Conservation (phyloP, 2,888 invertebrate genomes). For the Caenorhabditis imperialis region DNA sequence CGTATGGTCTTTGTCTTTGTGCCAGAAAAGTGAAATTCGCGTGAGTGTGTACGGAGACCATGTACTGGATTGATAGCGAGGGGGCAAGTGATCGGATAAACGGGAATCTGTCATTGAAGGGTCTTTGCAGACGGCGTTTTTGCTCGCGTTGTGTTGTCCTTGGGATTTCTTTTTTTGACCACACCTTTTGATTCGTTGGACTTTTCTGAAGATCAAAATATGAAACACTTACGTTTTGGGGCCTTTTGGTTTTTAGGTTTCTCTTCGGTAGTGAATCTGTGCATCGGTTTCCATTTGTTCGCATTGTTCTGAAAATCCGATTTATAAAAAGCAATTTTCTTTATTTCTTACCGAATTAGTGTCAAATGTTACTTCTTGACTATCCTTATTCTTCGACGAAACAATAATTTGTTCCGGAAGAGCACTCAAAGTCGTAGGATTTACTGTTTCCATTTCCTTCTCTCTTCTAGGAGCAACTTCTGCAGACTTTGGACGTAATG, state of each 20-base stretch:
- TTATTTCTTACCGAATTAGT: conserved; percentile 25
- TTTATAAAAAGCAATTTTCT: too few relatives aligned
- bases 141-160: too few relatives aligned
- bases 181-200: conserved; percentile 6
- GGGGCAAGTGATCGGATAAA: background rate
- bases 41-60: background rate
- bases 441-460: conserved; percentile 9
- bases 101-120: background rate
- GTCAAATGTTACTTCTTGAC: conserved; percentile 38
- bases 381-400: conserved; percentile 25
- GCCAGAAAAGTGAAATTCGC: conserved; percentile 36
- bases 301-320: conserved; percentile 19
- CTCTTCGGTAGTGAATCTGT: conserved; percentile 26
- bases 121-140: background rate
- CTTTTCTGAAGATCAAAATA: background rate
- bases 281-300: conserved; percentile 47
- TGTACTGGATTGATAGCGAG: conserved; percentile 2
- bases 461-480: conserved; percentile 2
- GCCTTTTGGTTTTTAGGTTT: conserved; percentile 14
- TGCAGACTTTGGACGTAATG: background rate
- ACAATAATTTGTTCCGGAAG: conserved; percentile 33
- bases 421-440: conserved; percentile 12
- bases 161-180: background rate
- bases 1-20: conserved; percentile 31
- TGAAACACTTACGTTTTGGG: conserved; percentile 12